Evolutionary conservation across 1,140 invertebrate genomes (phyloP).

Genomic region (Drosophila elegans): DNA sequence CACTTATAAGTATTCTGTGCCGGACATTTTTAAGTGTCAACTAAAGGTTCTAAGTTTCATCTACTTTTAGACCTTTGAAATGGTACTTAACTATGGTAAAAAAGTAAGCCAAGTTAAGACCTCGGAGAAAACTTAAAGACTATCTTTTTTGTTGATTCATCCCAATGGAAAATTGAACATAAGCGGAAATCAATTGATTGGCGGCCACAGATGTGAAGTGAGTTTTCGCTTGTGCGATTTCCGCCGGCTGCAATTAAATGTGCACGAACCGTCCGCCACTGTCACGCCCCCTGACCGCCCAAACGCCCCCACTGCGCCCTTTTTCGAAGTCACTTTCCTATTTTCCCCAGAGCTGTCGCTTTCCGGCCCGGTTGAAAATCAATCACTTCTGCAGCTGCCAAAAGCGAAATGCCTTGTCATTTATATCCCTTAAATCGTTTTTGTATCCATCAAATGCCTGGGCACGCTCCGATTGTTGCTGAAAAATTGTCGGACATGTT

Average conservation of each 20-base stretch:
- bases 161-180: not conserved
- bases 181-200: slow-evolving; percentile 46
- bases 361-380: slow-evolving; percentile 52
- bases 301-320: not conserved
- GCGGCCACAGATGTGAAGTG: slow-evolving; percentile 29
- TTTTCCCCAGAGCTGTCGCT: slow-evolving; percentile 6
- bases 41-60: no score
- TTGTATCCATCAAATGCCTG: slow-evolving; percentile 72
- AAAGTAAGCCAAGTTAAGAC: not conserved
- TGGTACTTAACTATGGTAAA: not conserved
- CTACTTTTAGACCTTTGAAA: no score
- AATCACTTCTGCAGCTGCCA: slow-evolving; percentile 73
- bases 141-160: not conserved
- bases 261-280: slow-evolving; percentile 5
- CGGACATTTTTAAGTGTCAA: no score
- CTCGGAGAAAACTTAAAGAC: not conserved
- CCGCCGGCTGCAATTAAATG: slow-evolving; percentile 41
- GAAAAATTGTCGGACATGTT: slow-evolving; percentile 81
- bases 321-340: not conserved
- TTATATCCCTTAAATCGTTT: slow-evolving; percentile 67
- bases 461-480: slow-evolving; percentile 71
- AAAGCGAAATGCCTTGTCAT: slow-evolving; percentile 75
- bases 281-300: not conserved
- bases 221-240: slow-evolving; percentile 41
- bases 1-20: no score